Evolutionary conservation across 1,140 invertebrate genomes (phyloP).

Genomic region (Monochamus saltuarius): DNA sequence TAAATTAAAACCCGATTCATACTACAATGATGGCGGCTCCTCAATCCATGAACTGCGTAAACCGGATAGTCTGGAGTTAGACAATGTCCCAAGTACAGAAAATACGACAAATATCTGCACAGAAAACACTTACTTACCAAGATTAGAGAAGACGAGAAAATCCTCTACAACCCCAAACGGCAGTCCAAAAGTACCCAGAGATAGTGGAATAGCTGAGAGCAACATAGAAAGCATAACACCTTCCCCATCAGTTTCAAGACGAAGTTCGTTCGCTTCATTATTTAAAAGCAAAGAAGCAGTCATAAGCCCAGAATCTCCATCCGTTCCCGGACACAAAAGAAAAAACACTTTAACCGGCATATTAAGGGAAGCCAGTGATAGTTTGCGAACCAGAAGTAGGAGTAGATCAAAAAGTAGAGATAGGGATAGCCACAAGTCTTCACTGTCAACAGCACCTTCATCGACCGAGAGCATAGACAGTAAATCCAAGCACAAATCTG

Average conservation of each 20-base stretch:
- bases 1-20: constrained; percentile 64
- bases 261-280: constrained; percentile 76
- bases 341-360: constrained; percentile 45
- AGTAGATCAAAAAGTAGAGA: constrained; percentile 68
- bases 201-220: constrained; percentile 56
- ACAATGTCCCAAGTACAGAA: constrained; percentile 13
- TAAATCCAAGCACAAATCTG: constrained; percentile 60
- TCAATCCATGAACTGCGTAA: constrained; percentile 26
- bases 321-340: constrained; percentile 39
- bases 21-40: constrained; percentile 56
- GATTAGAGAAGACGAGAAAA: constrained; percentile 37
- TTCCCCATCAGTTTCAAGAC: constrained; percentile 67
- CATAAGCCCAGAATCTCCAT: constrained; percentile 68
- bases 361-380: constrained; percentile 47
- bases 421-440: constrained; percentile 38
- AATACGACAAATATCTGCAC: constrained; percentile 34
- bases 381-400: constrained; percentile 50
- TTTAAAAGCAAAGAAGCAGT: constrained; percentile 66
- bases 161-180: constrained; percentile 43
- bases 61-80: constrained; percentile 33
- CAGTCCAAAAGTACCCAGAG: constrained; percentile 43
- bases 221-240: constrained; percentile 54
- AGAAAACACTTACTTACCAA: constrained; percentile 43
- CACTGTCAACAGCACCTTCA: constrained; percentile 37
- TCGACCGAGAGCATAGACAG: constrained; percentile 49